These are phyloP conservation scores for Podocnemis expansa DNA, from an alignment of 2,113 vertebrate species.

Conservation along the genomic window DNA sequence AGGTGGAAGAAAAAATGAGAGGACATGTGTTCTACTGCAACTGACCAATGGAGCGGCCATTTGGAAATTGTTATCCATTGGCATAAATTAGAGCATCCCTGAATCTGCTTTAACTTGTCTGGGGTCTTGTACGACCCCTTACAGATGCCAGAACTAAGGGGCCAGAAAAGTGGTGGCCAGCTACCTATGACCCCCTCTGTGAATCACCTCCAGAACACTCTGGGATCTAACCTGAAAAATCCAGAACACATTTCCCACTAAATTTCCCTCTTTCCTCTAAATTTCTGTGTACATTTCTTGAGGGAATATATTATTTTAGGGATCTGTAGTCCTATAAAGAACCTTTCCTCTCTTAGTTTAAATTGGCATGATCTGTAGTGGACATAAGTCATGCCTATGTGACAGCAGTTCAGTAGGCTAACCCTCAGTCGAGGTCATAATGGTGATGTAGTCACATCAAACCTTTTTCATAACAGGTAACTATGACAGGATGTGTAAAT, in stretches of 20 bases:
- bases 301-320: not conserved
- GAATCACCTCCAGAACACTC: not conserved
- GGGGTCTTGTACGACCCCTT: not conserved
- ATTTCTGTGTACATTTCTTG: not conserved
- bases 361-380: slow-evolving; percentile 21
- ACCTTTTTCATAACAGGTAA: not conserved
- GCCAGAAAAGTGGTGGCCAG: not conserved
- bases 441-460: slow-evolving; percentile 51
- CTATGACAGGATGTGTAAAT: slow-evolving; percentile 3
- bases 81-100: not conserved
- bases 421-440: slow-evolving; percentile 19
- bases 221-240: not conserved
- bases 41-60: not conserved
- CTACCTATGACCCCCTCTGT: not conserved
- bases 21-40: not conserved
- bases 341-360: slow-evolving; percentile 33
- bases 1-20: accelerated
- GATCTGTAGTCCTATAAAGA: slow-evolving; percentile 2
- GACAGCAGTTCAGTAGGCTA: slow-evolving; percentile 47
- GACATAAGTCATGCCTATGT: slow-evolving; percentile 22
- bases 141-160: not conserved
- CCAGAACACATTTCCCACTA: not conserved
- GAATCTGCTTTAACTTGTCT: not conserved
- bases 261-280: not conserved
- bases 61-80: not conserved